Percentiles rank a stretch among this genome's conserved stretches.
phyloP scores from a whole-genome alignment of 37 sponge, comb jelly and placozoan genomes.

The Lycopodina hypogea region DNA sequence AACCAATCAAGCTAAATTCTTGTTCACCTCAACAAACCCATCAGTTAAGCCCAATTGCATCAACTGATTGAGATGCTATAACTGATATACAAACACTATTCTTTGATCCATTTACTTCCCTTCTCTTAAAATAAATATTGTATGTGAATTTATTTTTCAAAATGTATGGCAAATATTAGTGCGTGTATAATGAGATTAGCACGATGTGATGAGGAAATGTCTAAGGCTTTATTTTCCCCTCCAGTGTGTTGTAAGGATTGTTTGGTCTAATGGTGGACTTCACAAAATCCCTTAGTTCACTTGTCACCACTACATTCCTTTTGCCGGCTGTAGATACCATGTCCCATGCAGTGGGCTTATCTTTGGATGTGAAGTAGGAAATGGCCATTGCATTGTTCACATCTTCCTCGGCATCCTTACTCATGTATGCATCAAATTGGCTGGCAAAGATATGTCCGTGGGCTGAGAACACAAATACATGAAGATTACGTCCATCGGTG shows the following conservation, averaged over 20 bases:
- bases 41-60: no score
- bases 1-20: no score
- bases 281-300: slow-evolving; percentile 20
- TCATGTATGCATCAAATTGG: not conserved
- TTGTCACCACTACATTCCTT: slow-evolving; percentile 15
- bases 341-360: slow-evolving; percentile 22
- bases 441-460: slow-evolving; percentile 39
- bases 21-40: no score
- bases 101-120: no score
- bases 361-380: slow-evolving; percentile 35
- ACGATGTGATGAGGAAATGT: no score
- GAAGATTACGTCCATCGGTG: slow-evolving; percentile 16
- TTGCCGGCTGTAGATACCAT: slow-evolving; percentile 18
- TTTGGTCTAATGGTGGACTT: slow-evolving; percentile 29
- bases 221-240: slow-evolving; percentile 18
- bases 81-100: no score
- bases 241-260: slow-evolving; percentile 40
- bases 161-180: no score
- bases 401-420: not conserved
- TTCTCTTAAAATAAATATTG: no score
- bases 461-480: slow-evolving; percentile 1
- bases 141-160: no score
- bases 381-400: slow-evolving; percentile 2
- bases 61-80: no score
- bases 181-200: no score